Base-by-base conservation (phyloP, 2,113 vertebrate genomes). In the Saguinus imperator region DNA sequence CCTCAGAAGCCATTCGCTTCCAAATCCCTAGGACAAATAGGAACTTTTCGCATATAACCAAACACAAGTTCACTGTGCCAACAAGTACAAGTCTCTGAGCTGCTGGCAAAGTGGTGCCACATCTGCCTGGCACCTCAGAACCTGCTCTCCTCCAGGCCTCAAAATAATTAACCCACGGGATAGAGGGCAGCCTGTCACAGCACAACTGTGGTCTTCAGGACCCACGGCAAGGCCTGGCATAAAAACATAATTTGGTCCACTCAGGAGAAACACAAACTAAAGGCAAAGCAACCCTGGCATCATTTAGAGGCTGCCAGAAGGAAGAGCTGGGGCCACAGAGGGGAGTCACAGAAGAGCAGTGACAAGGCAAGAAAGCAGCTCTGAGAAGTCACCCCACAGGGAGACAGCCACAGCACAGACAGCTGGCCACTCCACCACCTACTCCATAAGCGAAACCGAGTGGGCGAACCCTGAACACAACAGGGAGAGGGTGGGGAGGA, bases 391-490 rank as follows among this genome's bases (percentile, higher is more conserved):
- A 4, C 13, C 85, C 10, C 16, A 43, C 3, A 2, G 16, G 3
- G 0, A 82, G 25, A 10, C 20, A 10, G 50, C 23, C 8, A 27
- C 6, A 20, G 43, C 8, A 16, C 21, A 3, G n/a, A 21, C 1
- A 14, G 23, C 27, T 43, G 27, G 40, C 2, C 17, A 43, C 55
- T 0, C 7, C 2, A 32, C 57, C 12, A 21, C 43, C n/a, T 5
- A 0, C 4, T 11, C 3, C 3, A 0, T 1, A 48, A 45, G 3
- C 1, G 1, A 25, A 18, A 27, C 40, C 5, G 40, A 6, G 45
- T 6, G 0, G 12, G 58, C 32, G 43, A n/a, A 64, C 16, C 14
- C 35, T 45, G 29, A 61, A 14, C 1, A 55, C n/a, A 48, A 66
- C 21, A 85, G 45, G 48, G 16, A 48, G 5, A 13, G 25, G 27